Conservation (phyloP, 2,888 invertebrate species). For the Apodemia mormo region DNA sequence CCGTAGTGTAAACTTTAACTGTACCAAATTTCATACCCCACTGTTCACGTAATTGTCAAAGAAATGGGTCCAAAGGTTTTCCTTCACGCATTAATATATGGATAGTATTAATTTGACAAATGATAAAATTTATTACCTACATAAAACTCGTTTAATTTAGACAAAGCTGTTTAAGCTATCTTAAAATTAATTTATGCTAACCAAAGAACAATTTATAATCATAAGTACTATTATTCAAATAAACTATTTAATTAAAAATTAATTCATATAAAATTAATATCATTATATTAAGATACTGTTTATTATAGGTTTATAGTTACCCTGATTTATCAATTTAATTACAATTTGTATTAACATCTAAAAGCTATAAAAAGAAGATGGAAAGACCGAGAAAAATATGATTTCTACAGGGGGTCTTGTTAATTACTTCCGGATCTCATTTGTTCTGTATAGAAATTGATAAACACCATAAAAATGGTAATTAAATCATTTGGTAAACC, state of each 20-base stretch:
- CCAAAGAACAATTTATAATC: background rate
- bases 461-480: background rate
- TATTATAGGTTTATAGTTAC: background rate
- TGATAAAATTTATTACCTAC: too few relatives aligned
- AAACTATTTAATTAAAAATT: background rate
- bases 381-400: constrained; percentile 14
- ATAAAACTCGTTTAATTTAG: too few relatives aligned
- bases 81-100: too few relatives aligned
- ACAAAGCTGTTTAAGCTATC: background rate
- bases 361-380: constrained; percentile 15
- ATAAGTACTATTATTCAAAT: background rate
- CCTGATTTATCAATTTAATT: constrained; percentile 15
- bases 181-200: background rate
- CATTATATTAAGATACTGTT: background rate
- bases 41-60: too few relatives aligned
- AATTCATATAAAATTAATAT: background rate
- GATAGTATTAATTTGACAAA: too few relatives aligned
- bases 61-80: too few relatives aligned
- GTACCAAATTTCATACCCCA: too few relatives aligned
- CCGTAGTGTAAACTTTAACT: too few relatives aligned
- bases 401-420: constrained; percentile 13
- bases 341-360: constrained; percentile 13
- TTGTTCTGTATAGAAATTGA: background rate
- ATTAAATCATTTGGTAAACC: constrained; percentile 1
- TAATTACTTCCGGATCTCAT: constrained; percentile 14